Conservation (phyloP, 2,888 invertebrate species). For the Lepidocyrtoides sp. region DNA sequence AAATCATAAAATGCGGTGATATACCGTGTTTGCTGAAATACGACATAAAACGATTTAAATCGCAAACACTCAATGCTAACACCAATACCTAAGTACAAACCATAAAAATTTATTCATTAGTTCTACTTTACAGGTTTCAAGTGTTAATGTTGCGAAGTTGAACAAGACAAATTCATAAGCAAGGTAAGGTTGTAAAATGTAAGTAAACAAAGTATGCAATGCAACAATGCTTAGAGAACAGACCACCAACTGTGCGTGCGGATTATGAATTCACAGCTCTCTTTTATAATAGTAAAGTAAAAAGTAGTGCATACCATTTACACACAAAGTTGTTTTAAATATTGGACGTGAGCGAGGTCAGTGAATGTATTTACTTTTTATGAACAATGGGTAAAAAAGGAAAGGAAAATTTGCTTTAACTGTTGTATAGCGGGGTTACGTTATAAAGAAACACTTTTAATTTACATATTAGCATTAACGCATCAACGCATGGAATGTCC, state of each 20-base stretch:
- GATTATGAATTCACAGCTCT: background rate
- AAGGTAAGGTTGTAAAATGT: too few relatives aligned
- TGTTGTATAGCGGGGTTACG: background rate
- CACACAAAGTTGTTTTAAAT: background rate
- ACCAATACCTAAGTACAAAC: too few relatives aligned
- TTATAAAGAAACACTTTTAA: too few relatives aligned
- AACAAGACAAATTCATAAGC: slow-evolving; percentile 11
- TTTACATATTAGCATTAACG: too few relatives aligned
- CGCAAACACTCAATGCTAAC: too few relatives aligned
- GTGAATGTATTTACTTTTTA: background rate
- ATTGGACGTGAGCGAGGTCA: slow-evolving; percentile 57
- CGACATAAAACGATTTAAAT: too few relatives aligned
- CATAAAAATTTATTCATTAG: slow-evolving; percentile 50
- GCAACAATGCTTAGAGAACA: too few relatives aligned
- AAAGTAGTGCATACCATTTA: slow-evolving; percentile 18
- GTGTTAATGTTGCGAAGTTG: slow-evolving; percentile 15
- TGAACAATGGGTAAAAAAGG: slow-evolving; percentile 7
- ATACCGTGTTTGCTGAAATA: too few relatives aligned
- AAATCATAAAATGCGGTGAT: too few relatives aligned
- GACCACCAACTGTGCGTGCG: background rate
- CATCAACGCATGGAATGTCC: too few relatives aligned
- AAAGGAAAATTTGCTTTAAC: slow-evolving; percentile 27
- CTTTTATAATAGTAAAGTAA: background rate
- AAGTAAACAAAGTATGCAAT: background rate
- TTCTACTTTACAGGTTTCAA: slow-evolving; percentile 40